Base-by-base conservation (phyloP, 2,113 vertebrate genomes). In the Lipophrys pholis region DNA sequence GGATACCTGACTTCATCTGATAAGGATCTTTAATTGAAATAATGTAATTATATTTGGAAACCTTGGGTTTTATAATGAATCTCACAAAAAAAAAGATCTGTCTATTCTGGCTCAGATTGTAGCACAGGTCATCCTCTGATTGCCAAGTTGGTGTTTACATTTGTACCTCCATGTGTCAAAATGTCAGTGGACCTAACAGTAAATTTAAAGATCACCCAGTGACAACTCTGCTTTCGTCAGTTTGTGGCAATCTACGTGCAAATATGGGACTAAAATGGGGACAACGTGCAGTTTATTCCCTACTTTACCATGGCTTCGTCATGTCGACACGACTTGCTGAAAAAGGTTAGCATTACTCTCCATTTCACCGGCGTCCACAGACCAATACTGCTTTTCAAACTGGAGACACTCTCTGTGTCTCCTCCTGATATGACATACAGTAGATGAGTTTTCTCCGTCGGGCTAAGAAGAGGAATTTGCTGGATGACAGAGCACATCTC, bases 401-500 rank as follows among this genome's bases (percentile, higher is more conserved):
- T 49, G 35, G n/a, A 42, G 41, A 75, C 35, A 57, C 49, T 42
- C 41, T 53, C 35, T 6, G 14, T 69, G 51, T 58, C 60, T 73
- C 73, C 35, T 67, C 15, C 62, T 61, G 45, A 51, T 50, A 78
- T 73, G 80, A 84, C 39, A 39, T 68, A 67, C 69, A 62, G 61
- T 53, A 68, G 69, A 66, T 67, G 63, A 82, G 63, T 76, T 69
- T 8, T 69, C 63, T 76, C 67, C 67, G 78, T 54, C 15, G 15
- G 76, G 78, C 80, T 62, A 73, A 67, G 69, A 79, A 66, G 55
- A 81, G 79, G 85, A 90, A 91, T 92, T 88, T 90, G 70, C 83
- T 81, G 89, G 87, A 84, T 90, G 92, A 90, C 67, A 56, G 86
- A 93, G 84, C 85, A 87, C 80, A 77, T 85, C 76, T 86, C 85